Evolutionary conservation across 2,888 invertebrate genomes (phyloP).

Genomic region (Apodemia mormo): DNA sequence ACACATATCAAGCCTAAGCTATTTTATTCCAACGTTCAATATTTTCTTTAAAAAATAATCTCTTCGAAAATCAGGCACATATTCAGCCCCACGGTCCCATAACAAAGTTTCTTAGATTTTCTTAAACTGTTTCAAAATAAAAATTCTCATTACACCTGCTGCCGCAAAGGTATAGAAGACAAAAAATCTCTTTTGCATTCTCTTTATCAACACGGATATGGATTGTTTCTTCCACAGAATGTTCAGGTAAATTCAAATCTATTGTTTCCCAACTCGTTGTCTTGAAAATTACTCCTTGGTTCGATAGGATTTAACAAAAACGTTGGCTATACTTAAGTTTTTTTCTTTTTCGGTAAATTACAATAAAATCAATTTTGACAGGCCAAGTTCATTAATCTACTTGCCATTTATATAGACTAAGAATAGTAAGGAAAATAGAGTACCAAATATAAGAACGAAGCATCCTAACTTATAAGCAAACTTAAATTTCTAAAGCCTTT

Average conservation of each 20-base stretch:
- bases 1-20: no score
- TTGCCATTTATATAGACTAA: not conserved
- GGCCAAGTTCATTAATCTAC: not conserved
- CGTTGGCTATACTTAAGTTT: not conserved
- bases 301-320: not conserved
- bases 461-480: no score
- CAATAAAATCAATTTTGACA: not conserved
- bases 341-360: not conserved
- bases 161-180: not conserved
- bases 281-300: slow-evolving; percentile 8
- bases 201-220: not conserved
- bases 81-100: no score
- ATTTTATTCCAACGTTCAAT: no score
- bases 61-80: no score
- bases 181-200: not conserved
- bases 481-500: no score
- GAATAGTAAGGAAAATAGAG: no score
- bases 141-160: not conserved
- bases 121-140: slow-evolving; percentile 23
- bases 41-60: no score
- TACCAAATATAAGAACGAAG: no score
- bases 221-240: not conserved
- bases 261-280: not conserved
- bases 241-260: slow-evolving; percentile 9
- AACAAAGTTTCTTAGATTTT: no score